phyloP scores from a whole-genome alignment of 2,888 invertebrate genomes.

The Pristionchus japonicus region DNA sequence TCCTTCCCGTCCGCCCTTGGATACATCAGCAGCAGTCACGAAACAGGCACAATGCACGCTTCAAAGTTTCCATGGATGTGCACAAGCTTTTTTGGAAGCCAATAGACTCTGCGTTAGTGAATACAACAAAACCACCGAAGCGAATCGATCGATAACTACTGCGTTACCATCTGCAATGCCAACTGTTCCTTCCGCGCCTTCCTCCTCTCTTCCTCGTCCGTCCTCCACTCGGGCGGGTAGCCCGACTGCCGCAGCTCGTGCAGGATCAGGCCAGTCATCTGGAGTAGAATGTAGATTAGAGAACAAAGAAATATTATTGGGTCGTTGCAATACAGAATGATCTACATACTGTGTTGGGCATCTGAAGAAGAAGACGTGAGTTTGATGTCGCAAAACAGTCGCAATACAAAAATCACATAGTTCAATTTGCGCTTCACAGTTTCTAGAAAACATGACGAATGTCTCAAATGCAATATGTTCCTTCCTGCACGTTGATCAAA shows the following conservation, averaged over 20 bases:
- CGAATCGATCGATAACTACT: background rate
- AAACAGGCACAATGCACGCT: background rate
- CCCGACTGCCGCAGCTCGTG: slow-evolving; percentile 22
- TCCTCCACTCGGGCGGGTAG: slow-evolving; percentile 26
- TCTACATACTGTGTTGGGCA: no score
- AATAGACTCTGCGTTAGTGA: background rate
- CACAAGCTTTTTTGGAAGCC: no score
- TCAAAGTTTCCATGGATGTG: background rate
- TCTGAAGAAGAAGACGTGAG: no score
- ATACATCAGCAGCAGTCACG: background rate
- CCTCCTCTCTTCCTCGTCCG: background rate
- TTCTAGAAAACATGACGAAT: no score
- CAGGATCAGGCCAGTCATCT: slow-evolving; percentile 37
- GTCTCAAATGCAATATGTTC: no score
- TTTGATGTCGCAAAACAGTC: no score
- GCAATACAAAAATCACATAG: no score
- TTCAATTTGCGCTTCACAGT: no score
- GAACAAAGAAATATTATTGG: no score
- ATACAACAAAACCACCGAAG: background rate
- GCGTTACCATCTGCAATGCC: background rate
- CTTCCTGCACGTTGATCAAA: no score
- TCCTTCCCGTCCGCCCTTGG: background rate
- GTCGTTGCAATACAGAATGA: no score
- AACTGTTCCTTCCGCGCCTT: background rate
- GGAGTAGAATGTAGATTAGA: no score